Evolutionary conservation across 2,888 invertebrate species (phyloP), one percentile per base, ranked within the genome.

Genomic region (Quadroppia sp.): DNA sequence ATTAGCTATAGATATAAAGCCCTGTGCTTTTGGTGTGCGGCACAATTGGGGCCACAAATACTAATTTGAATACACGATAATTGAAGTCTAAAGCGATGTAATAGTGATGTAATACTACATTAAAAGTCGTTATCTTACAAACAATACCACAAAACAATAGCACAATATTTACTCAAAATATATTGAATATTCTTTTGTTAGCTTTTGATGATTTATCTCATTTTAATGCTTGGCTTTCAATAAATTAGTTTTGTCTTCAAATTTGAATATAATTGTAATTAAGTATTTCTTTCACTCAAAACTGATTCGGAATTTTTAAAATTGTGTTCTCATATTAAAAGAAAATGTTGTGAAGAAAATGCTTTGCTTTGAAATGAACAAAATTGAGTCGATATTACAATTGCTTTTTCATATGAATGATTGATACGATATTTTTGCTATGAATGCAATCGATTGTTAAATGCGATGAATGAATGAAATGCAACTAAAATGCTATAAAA

Each of bases 61-160:
- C 61, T 61, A 32, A 61, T 61, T 61, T 61, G 61, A 61, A 61
- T 61, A 61, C 61, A 61, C 36, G 32, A 61, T 61, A 61, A 61
- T 61, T 61, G 36, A 32, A 61, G 32, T 13, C 25, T 25, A 13
- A 61, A 61, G n/a, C 32, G 61, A 61, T 61, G 36, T 61, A 36
- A 61, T 61, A 32, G 20, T 32, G 13, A 50, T 7, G 13, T 28
- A 32, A 32, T 36, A 53, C 53, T 15, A 20, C 23, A 25, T 13
- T 9, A 13, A 61, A 61, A 61, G 30, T n/a, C 32, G 15, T n/a
- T 17, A 17, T 30, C 13, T 32, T n/a, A 1, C 59, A 61, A 23
- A 61, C 36, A 32, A 36, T 53, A 32, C 61, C 61, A 36, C 4
- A 53, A 53, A 23, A 61, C 36, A 36, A 36, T 61, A 36, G 30